phyloP scores from a whole-genome alignment of 2,888 invertebrate genomes.

The Leptinotarsa tumamoca region DNA sequence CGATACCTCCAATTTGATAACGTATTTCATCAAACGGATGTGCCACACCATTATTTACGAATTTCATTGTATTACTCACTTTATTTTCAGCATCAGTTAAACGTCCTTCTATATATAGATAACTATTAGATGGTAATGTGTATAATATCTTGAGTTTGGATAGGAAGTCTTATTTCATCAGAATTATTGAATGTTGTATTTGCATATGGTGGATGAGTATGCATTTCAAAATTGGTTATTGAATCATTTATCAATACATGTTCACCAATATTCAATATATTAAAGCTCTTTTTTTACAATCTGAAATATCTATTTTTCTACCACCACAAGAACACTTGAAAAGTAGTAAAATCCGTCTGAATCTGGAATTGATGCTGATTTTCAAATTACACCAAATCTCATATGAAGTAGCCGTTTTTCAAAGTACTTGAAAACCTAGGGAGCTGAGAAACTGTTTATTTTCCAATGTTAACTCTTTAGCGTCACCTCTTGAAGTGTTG shows the following conservation, averaged over 20 bases:
- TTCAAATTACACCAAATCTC: no score
- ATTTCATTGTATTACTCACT: no score
- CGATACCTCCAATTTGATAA: no score
- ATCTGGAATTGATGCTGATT: no score
- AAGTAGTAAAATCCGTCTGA: neutral
- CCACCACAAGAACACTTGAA: neutral
- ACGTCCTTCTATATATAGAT: no score
- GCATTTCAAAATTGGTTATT: neutral
- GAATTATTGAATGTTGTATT: conserved; percentile 1
- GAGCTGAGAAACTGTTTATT: neutral
- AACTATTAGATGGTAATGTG: no score
- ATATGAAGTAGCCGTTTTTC: no score
- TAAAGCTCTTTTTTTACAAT: neutral
- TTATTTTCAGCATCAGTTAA: no score
- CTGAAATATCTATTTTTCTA: neutral
- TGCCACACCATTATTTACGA: no score
- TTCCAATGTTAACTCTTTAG: neutral
- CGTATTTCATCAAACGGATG: no score
- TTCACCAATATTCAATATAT: neutral
- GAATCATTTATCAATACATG: neutral
- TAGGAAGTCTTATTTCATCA: conserved; percentile 21
- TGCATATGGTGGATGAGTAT: neutral
- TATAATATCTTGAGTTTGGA: neutral
- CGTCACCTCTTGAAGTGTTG: no score
- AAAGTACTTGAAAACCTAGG: no score